Evolutionary conservation across 2,113 vertebrate genomes (phyloP).

Genomic region (Osmerus mordax): DNA sequence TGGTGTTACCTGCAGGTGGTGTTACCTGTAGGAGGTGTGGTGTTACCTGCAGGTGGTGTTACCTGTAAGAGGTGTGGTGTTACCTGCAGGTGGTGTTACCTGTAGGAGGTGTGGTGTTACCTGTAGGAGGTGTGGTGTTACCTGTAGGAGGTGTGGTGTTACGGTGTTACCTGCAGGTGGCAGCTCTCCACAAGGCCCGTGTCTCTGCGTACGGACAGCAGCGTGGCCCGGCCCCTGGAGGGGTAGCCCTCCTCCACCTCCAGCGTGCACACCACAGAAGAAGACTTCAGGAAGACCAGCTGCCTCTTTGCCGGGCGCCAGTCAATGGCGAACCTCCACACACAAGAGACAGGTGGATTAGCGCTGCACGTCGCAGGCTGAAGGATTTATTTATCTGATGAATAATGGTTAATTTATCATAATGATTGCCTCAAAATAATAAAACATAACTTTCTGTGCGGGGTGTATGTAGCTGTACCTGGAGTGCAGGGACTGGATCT

Average conservation of each 20-base stretch:
- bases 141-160: conserved; percentile 26
- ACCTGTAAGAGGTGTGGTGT: conserved; percentile 51
- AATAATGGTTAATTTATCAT: neutral
- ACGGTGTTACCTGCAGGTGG: conserved; percentile 51
- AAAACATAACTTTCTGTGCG: neutral
- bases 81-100: too few species aligned
- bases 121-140: conserved; percentile 49
- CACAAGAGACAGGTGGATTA: neutral
- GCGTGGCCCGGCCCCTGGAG: conserved; percentile 36
- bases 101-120: conserved; percentile 34
- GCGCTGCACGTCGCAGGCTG: neutral
- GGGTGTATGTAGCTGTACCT: conserved; percentile 45
- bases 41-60: neutral
- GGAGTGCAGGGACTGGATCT: conserved; percentile 67
- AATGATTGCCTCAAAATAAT: too few species aligned
- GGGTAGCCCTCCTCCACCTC: conserved; percentile 68
- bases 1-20: neutral
- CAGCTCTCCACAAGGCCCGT: conserved; percentile 40
- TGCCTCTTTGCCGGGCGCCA: conserved; percentile 63
- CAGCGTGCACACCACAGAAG: conserved; percentile 62
- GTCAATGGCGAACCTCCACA: conserved; percentile 71
- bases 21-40: conserved; percentile 52
- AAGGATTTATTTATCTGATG: neutral
- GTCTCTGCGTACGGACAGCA: conserved; percentile 56
- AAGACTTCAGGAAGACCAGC: conserved; percentile 70